Percentiles rank a stretch among this genome's conserved stretches.
Conservation (phyloP, 2,888 invertebrate genomes). For the Eurois occulta region DNA sequence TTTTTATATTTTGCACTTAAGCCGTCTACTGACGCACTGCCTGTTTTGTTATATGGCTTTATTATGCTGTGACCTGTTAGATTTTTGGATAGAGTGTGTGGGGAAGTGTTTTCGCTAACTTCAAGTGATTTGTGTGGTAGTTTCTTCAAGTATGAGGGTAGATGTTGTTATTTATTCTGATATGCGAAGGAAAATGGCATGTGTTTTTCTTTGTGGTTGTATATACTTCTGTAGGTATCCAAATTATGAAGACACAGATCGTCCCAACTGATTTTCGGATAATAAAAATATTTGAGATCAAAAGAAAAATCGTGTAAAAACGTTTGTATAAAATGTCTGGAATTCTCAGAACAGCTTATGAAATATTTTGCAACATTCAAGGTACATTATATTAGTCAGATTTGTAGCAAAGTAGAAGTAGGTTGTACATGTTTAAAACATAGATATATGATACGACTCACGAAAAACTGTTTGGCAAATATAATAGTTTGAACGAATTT, state of each 20-base stretch:
- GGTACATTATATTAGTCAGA: neutral
- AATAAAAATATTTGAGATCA: neutral
- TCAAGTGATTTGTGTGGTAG: slow-evolving; percentile 46
- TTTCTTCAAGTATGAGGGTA: slow-evolving; percentile 16
- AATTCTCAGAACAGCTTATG: neutral
- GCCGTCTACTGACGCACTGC: slow-evolving; percentile 36
- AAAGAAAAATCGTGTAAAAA: neutral
- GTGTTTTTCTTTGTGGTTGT: neutral
- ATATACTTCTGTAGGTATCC: neutral
- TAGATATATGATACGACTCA: slow-evolving; percentile 21
- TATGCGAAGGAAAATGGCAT: neutral
- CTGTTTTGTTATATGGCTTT: slow-evolving; percentile 58
- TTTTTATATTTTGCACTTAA: slow-evolving; percentile 65
- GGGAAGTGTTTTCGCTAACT: slow-evolving; percentile 44
- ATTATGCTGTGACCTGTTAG: slow-evolving; percentile 61
- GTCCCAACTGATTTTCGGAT: neutral
- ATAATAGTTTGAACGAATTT: slow-evolving; percentile 26
- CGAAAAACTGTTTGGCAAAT: slow-evolving; percentile 31
- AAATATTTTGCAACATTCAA: neutral
- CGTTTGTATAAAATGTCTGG: neutral
- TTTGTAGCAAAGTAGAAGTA: neutral
- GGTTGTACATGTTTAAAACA: neutral
- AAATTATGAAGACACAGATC: neutral
- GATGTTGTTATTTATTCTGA: slow-evolving; percentile 22
- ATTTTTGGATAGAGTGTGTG: slow-evolving; percentile 48